These are phyloP conservation scores for Heliconius melpomene DNA, from an alignment of 1,140 invertebrate genomes.

Conservation along the genomic window DNA sequence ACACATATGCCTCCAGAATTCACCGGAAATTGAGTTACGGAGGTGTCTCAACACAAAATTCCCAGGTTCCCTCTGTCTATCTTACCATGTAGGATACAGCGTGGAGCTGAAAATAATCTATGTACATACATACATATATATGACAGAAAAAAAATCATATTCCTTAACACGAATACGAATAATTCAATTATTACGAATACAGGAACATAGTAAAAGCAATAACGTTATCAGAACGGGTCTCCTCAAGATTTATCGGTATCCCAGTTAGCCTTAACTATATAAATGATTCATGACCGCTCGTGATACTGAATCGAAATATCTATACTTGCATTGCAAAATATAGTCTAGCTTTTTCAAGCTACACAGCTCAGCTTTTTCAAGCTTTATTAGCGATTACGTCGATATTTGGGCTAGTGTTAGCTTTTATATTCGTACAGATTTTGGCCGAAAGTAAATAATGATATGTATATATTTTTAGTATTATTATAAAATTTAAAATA, in stretches of 20 bases:
- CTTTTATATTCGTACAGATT: too few relatives aligned
- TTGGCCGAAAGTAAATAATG: too few relatives aligned
- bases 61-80: too few relatives aligned
- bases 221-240: conserved; percentile 18
- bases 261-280: conserved; percentile 20
- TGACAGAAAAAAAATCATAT: neutral
- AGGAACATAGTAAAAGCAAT: conserved; percentile 13
- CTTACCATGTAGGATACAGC: too few relatives aligned
- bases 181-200: conserved; percentile 8
- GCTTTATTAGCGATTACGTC: too few relatives aligned
- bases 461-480: too few relatives aligned
- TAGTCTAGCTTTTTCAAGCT: neutral
- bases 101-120: too few relatives aligned
- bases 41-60: too few relatives aligned
- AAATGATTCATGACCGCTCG: conserved; percentile 16
- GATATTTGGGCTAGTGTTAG: too few relatives aligned
- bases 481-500: too few relatives aligned
- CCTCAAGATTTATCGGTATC: conserved; percentile 16
- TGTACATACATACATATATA: neutral
- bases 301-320: conserved; percentile 3
- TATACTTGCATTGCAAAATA: conserved; percentile 1
- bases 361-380: neutral
- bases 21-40: too few relatives aligned
- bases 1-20: too few relatives aligned
- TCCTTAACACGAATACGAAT: neutral